Percentiles rank a stretch among this genome's conserved stretches.
phyloP scores from a whole-genome alignment of 2,113 vertebrate genomes.

The Myrmecobius fasciatus region DNA sequence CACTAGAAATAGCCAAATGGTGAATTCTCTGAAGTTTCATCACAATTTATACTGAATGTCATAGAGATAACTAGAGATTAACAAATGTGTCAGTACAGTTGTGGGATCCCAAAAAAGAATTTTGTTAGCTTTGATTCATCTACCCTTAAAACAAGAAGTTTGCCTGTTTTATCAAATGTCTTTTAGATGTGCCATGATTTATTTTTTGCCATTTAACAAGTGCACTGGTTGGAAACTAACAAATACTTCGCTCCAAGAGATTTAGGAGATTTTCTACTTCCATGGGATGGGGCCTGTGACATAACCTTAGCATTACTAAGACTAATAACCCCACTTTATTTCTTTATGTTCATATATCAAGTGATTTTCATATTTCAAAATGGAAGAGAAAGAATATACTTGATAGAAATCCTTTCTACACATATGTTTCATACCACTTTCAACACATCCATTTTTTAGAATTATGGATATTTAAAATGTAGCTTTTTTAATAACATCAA shows the following conservation, averaged over 20 bases:
- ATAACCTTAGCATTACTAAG: constrained; percentile 61
- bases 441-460: constrained; percentile 75
- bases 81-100: neutral
- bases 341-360: constrained; percentile 56
- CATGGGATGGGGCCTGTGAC: constrained; percentile 19
- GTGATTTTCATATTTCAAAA: constrained; percentile 29
- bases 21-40: neutral
- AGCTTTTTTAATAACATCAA: constrained; percentile 76
- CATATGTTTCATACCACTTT: constrained; percentile 59
- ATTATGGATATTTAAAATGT: constrained; percentile 79
- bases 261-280: constrained; percentile 54
- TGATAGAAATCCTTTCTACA: constrained; percentile 36
- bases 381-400: constrained; percentile 15
- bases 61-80: neutral
- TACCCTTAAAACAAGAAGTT: constrained; percentile 6
- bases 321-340: constrained; percentile 40
- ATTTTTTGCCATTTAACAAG: constrained; percentile 30
- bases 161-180: constrained; percentile 36
- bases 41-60: neutral
- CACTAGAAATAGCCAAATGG: neutral
- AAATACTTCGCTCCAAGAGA: constrained; percentile 51
- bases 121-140: constrained; percentile 20
- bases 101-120: neutral
- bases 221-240: constrained; percentile 27
- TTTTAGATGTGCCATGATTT: constrained; percentile 20